These are phyloP conservation scores for Chinchilla lanigera DNA, from an alignment of 2,113 vertebrate species.

Conservation along the genomic window DNA sequence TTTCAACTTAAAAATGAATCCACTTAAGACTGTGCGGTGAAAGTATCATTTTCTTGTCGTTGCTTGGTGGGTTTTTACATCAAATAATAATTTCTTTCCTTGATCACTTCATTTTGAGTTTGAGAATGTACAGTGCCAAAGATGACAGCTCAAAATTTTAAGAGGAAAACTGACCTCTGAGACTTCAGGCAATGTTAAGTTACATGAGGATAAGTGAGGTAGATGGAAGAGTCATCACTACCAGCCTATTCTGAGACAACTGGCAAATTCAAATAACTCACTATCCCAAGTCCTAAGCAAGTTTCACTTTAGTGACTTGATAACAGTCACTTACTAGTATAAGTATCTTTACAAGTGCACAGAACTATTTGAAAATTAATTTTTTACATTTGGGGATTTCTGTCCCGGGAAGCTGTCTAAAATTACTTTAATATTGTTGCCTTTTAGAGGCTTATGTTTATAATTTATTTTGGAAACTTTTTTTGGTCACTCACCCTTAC, in stretches of 20 bases:
- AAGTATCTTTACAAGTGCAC: background rate
- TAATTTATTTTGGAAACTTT: background rate
- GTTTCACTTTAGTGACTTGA: background rate
- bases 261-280: background rate
- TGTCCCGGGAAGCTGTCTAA: background rate
- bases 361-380: background rate
- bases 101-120: background rate
- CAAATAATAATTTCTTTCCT: background rate
- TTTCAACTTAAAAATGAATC: background rate
- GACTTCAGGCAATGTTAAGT: constrained; percentile 6
- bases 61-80: background rate
- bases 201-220: background rate
- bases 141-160: background rate
- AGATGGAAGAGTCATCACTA: background rate
- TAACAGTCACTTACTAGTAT: background rate
- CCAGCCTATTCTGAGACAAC: background rate
- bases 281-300: background rate
- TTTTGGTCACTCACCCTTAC: background rate
- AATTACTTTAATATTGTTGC: background rate
- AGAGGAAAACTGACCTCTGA: background rate
- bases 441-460: background rate
- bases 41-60: background rate
- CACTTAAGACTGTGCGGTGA: background rate
- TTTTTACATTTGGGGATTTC: background rate
- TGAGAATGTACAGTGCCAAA: background rate